Conservation (phyloP, 2,888 invertebrate species). For the Idaea straminata region DNA sequence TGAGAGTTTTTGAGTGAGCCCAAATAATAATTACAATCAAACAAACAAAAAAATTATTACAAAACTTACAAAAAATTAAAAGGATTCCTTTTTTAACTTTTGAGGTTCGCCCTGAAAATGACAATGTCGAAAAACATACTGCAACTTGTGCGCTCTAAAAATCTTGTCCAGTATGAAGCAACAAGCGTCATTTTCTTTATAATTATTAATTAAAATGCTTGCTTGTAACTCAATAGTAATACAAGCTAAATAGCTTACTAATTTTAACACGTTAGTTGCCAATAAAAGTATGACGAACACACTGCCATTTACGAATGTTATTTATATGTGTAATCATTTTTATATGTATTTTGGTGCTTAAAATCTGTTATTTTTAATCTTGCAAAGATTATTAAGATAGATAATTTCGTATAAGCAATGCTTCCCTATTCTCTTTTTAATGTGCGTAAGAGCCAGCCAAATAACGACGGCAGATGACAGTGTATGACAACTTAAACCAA, state of each 20-base stretch:
- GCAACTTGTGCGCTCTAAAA: no score
- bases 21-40: no score
- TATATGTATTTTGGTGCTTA: not conserved
- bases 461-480: no score
- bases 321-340: not conserved
- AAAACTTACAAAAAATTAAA: no score
- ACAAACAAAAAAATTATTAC: no score
- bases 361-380: not conserved
- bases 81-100: no score
- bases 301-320: not conserved
- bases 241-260: not conserved
- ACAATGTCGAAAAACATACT: no score
- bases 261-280: not conserved
- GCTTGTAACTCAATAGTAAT: not conserved
- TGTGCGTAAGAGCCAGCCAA: no score
- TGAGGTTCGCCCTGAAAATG: no score
- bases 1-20: no score
- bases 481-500: no score
- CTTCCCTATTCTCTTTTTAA: not conserved
- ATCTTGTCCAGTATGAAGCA: no score
- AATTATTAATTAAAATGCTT: not conserved
- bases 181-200: not conserved
- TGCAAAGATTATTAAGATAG: not conserved
- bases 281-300: not conserved
- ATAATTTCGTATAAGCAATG: not conserved